Evolutionary conservation across 2,113 vertebrate species (phyloP), one percentile per base, ranked within the genome.

Genomic region (Oncorhynchus kisutch): DNA sequence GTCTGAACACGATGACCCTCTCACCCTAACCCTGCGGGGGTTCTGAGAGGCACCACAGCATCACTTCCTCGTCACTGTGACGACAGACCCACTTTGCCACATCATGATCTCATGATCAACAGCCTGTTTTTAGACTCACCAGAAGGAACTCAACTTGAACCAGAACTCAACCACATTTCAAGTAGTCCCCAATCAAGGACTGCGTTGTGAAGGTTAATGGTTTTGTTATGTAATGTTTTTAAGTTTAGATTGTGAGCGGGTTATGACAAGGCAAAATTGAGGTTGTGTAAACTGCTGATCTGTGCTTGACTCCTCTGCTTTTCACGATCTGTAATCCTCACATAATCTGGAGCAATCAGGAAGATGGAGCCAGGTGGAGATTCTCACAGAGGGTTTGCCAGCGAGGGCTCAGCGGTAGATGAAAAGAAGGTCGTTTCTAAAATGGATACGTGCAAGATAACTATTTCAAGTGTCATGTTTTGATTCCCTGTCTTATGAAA

Each of bases 361-460:
- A 82, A 72, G 51, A 68, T n/a, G n/a, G 45, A 48, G 76, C 59
- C 70, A 34, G 59, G 45, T 72, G 69, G 67, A 59, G 67, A 65
- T 27, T 13, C 29, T 31, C 51, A 62, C 65, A 82, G 69, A 71
- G 11, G 16, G 1, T 5, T 72, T 27, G 25, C 22, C 11, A 45
- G 34, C 31, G n/a, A 75, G 51, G 73, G 31, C 71, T 80, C 25
- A 39, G 25, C 78, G 14, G 70, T 16, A 64, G 18, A 16, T 39
- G 59, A 59, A 65, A 64, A 45, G 82, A 82, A 80, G 77, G 27
- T 70, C 18, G 45, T 82, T 66, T 80, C 78, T 69, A 76, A 76
- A 82, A 70, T 73, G 68, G 74, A 80, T 85, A 24, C 78, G 83
- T 87, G 85, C 80, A 71, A 85, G 68, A 87, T 70, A 85, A 78